Base-by-base conservation (phyloP, 2,888 invertebrate genomes). In the Drosophila percnosoma region DNA sequence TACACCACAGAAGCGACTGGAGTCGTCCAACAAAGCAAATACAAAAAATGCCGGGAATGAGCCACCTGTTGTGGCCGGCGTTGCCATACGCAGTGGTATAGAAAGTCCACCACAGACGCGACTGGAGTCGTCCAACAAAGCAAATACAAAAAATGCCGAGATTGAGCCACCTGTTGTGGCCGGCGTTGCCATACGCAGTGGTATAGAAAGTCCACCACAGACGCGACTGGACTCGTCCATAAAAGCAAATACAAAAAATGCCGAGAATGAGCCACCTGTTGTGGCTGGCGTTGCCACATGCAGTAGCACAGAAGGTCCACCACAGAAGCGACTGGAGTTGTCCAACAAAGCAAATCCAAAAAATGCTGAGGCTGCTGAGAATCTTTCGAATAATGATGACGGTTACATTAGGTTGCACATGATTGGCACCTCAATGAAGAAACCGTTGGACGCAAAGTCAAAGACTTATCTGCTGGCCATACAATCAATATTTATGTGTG, bases 381-480 rank as follows among this genome's bases (percentile, higher is more conserved):
- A 21, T 42, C 11, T 5, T 42, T 42, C 11, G 42, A 5, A 42
- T 42, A 42, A 11, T 21, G 42, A 11, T 21, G 11, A 21, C 21
- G 5, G 21, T 42, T 42, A 1, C 11, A 21, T 42, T 21, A 1
- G 0, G 11, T 21, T n/a, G 5, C 5, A 1, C 11, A 2, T 21
- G 1, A 10, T 42, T 11, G 10, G 0, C 10, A n/a, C 4, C 40
- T n/a, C 40, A 21, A 40, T 2, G 21, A 2, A 21, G 21, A 13
- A n/a, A 1, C n/a, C 2, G 21, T 18, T 98, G 10, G 95, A 96
- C 60, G 97, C 97, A 87, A 97, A 98, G 92, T 97, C 97, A 2
- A 97, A 98, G 96, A 94, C 98, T 5, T 98, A 98, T 98, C 75
- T 93, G 21, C 48, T 92, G 33, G 94, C 97, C 27, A 94, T 99